These are phyloP conservation scores for Eristalis intricaria DNA, from an alignment of 2,888 invertebrate species.

Conservation along the genomic window DNA sequence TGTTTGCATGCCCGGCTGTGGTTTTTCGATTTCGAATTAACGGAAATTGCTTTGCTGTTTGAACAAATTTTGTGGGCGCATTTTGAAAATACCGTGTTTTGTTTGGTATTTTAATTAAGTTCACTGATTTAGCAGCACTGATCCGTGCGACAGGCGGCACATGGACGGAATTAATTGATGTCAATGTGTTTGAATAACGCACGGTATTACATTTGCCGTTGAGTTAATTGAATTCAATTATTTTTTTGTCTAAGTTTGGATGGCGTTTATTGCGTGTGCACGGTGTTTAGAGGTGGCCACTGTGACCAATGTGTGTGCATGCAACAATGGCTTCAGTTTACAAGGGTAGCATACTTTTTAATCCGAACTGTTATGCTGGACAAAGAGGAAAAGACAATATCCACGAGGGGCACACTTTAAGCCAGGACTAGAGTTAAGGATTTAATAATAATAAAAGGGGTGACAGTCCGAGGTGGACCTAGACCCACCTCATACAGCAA, in stretches of 20 bases:
- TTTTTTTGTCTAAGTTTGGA: background rate
- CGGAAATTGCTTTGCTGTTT: constrained; percentile 58
- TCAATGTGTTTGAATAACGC: background rate
- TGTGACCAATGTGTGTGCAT: too few relatives aligned
- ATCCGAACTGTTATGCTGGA: too few relatives aligned
- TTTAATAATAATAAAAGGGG: too few relatives aligned
- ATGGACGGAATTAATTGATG: background rate
- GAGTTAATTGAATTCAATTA: background rate
- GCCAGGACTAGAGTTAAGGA: too few relatives aligned
- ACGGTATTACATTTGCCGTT: background rate
- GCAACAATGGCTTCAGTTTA: too few relatives aligned
- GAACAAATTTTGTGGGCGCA: constrained; percentile 40
- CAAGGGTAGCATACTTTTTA: too few relatives aligned
- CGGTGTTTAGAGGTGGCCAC: too few relatives aligned
- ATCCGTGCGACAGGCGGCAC: background rate
- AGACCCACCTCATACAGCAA: too few relatives aligned
- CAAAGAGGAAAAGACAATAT: too few relatives aligned
- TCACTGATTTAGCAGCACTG: background rate
- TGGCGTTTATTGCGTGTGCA: too few relatives aligned
- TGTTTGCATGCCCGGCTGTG: constrained; percentile 53
- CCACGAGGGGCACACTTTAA: too few relatives aligned
- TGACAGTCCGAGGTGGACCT: too few relatives aligned
- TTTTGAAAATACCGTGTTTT: constrained; percentile 20
- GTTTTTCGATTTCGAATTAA: constrained; percentile 51
- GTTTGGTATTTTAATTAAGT: constrained; percentile 47